Conservation (phyloP, 2,113 vertebrate genomes). For the Hippopotamus amphibius region DNA sequence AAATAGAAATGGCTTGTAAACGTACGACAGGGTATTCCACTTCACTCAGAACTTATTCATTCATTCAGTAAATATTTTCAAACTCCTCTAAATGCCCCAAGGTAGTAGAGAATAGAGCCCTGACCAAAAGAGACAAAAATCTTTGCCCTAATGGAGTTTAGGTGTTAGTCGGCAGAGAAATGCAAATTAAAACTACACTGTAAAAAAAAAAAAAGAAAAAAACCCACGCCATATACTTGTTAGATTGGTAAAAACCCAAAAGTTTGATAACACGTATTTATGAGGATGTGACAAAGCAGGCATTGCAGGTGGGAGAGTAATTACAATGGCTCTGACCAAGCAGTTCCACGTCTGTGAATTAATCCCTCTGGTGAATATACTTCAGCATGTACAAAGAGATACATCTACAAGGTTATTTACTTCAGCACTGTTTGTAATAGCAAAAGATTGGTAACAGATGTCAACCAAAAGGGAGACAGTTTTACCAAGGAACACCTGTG, state of each 20-base stretch:
- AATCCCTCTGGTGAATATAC: not conserved
- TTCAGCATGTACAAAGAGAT: not conserved
- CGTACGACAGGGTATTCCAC: not conserved
- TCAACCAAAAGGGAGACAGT: not conserved
- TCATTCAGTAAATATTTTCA: not conserved
- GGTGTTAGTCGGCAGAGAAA: not conserved
- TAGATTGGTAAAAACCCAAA: not conserved
- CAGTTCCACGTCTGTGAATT: not conserved
- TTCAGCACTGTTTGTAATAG: not conserved
- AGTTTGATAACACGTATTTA: not conserved
- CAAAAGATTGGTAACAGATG: not conserved
- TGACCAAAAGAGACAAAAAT: not conserved
- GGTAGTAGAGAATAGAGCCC: not conserved
- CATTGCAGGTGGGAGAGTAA: not conserved
- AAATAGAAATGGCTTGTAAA: not conserved
- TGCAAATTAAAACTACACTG: not conserved
- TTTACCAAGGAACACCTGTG: not conserved
- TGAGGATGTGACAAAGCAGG: not conserved
- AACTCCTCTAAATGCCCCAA: not conserved
- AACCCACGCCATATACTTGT: not conserved
- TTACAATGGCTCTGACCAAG: not conserved
- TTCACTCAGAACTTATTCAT: not conserved
- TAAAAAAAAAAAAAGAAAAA: not conserved
- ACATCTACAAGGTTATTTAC: not conserved
- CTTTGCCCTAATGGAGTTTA: not conserved